Percentiles rank a stretch among this genome's conserved stretches.
These are phyloP conservation scores for Prunella strophiata DNA, from an alignment of 2,797 vertebrate genomes.

Conservation along the genomic window DNA sequence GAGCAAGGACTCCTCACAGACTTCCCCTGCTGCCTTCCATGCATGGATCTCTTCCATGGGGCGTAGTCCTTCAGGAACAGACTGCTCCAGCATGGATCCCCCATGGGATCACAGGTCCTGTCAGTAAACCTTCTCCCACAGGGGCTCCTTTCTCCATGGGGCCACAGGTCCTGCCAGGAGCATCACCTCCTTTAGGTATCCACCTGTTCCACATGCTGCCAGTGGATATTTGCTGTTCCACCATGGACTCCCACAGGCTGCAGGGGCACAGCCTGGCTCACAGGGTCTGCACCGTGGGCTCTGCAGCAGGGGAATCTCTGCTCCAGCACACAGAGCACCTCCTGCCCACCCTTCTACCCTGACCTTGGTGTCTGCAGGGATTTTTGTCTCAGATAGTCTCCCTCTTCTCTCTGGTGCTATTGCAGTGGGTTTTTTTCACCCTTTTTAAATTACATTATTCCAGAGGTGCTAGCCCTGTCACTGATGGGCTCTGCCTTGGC, in stretches of 20 bases:
- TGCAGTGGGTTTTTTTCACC: not conserved
- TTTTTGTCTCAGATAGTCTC: not conserved
- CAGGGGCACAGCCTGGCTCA: not conserved
- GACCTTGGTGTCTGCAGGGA: not conserved
- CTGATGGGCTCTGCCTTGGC: not conserved
- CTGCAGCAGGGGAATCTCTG: not conserved
- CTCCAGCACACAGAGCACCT: not conserved
- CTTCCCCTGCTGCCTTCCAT: not conserved
- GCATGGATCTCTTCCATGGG: accelerated
- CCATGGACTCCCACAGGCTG: not conserved
- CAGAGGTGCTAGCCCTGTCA: accelerated
- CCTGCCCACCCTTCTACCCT: not conserved
- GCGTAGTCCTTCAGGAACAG: accelerated
- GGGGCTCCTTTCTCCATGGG: not conserved
- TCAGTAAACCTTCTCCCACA: not conserved
- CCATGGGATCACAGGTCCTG: too few relatives aligned
- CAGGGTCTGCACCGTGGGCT: not conserved
- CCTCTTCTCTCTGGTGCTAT: not conserved
- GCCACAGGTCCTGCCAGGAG: not conserved
- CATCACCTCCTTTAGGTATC: not conserved
- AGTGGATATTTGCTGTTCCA: not conserved
- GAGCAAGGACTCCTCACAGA: not conserved
- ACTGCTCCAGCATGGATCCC: not conserved
- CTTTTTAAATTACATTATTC: not conserved
- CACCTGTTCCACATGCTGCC: accelerated